Evolutionary conservation across 2,797 vertebrate species (phyloP).

Genomic region (Heteromormyrus szaboi): DNA sequence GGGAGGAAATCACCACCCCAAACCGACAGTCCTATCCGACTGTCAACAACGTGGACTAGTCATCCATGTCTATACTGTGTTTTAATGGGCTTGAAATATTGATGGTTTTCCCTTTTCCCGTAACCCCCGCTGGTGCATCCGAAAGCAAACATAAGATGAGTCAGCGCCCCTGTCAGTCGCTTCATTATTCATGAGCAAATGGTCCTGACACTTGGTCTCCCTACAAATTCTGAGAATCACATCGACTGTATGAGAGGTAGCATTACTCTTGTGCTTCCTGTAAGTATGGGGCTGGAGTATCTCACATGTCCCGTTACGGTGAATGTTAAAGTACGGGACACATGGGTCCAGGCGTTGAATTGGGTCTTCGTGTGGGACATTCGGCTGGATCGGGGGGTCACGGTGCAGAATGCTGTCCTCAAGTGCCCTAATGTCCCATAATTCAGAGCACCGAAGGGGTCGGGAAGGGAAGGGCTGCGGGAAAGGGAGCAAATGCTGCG

Average conservation of each 20-base stretch:
- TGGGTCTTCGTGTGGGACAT: not conserved
- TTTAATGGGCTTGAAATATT: constrained; percentile 36
- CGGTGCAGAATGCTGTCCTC: constrained; percentile 21
- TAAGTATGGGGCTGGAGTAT: not conserved
- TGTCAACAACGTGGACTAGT: not conserved
- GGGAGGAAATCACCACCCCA: not conserved
- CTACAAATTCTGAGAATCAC: constrained; percentile 6
- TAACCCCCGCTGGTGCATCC: constrained; percentile 13
- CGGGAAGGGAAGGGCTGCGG: not conserved
- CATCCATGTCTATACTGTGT: constrained; percentile 14
- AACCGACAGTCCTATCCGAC: constrained; percentile 20
- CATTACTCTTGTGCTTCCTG: not conserved
- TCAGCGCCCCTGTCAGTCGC: constrained; percentile 7
- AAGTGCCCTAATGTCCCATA: constrained; percentile 26
- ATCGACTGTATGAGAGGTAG: not conserved
- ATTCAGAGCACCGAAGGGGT: constrained; percentile 11
- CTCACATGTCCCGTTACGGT: not conserved
- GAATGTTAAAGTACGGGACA: not conserved
- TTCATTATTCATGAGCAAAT: constrained; percentile 30
- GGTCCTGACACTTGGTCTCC: constrained; percentile 13
- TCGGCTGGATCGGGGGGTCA: constrained; percentile 20
- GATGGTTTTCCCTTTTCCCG: constrained; percentile 28
- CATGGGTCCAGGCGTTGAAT: not conserved
- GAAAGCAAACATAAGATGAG: constrained; percentile 21
- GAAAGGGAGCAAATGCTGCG: not conserved